These are phyloP conservation scores for Dorcus parallelipipedus DNA, from an alignment of 2,888 invertebrate species.

Conservation along the genomic window DNA sequence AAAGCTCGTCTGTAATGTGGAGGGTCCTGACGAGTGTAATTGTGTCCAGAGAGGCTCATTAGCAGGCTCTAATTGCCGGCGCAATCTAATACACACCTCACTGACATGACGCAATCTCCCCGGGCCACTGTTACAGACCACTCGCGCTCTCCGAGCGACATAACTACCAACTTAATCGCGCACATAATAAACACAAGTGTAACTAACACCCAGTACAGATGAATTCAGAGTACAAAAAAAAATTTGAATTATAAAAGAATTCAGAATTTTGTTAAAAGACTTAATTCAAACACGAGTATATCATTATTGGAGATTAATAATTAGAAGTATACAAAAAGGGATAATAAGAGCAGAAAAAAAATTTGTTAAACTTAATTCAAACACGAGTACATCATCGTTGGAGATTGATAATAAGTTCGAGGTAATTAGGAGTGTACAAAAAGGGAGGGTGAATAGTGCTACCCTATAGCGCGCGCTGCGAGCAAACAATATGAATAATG, in stretches of 20 bases:
- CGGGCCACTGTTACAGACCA: constrained; percentile 19
- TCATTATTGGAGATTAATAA: no score
- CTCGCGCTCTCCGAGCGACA: constrained; percentile 8
- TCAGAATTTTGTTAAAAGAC: no score
- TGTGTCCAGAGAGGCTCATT: constrained; percentile 47
- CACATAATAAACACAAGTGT: not conserved
- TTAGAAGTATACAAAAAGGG: no score
- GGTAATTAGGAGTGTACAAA: no score
- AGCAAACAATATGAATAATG: constrained; percentile 2
- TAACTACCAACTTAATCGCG: constrained; percentile 14
- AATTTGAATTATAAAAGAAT: no score
- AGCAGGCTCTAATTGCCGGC: constrained; percentile 44
- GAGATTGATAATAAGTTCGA: not conserved
- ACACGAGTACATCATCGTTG: not conserved
- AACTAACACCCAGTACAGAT: not conserved
- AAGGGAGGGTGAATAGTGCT: no score
- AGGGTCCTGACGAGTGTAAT: constrained; percentile 42
- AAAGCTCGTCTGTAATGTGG: constrained; percentile 26
- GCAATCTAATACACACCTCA: constrained; percentile 46
- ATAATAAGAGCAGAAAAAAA: not conserved
- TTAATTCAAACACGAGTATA: no score
- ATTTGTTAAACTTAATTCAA: no score
- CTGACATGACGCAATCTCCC: constrained; percentile 18
- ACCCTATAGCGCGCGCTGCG: no score
- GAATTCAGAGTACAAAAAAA: no score